phyloP scores from a whole-genome alignment of 2,113 vertebrate species.

The Eurypyga helias region DNA sequence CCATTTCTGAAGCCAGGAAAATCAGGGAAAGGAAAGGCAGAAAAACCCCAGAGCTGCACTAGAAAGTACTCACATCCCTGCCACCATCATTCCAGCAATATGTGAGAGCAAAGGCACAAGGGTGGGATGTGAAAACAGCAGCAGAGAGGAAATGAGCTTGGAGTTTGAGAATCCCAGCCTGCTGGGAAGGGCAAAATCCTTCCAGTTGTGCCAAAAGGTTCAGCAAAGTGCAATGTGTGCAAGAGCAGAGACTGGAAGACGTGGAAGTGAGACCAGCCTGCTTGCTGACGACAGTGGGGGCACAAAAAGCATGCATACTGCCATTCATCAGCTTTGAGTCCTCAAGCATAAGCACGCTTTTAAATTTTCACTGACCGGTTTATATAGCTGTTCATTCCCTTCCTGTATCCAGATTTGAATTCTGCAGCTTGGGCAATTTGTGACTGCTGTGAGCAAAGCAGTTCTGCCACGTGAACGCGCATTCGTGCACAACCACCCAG shows the following conservation, averaged over 20 bases:
- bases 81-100: neutral
- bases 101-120: neutral
- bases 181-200: neutral
- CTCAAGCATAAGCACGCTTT: neutral
- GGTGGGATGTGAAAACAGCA: neutral
- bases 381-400: neutral
- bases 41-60: neutral
- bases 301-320: neutral
- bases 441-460: neutral
- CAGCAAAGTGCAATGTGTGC: neutral
- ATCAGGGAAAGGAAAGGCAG: neutral
- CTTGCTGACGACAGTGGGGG: neutral
- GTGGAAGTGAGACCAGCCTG: neutral
- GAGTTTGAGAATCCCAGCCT: neutral
- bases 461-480: neutral
- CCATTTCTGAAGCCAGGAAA: slow-evolving; percentile 19
- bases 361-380: neutral
- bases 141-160: neutral
- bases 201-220: neutral
- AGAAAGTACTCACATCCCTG: neutral
- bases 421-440: neutral
- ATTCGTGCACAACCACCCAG: accelerated
- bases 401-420: neutral
- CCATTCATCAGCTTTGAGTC: neutral
- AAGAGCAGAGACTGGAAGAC: neutral